phyloP scores from a whole-genome alignment of 1,140 invertebrate genomes.

The Diorhabda elongata region DNA sequence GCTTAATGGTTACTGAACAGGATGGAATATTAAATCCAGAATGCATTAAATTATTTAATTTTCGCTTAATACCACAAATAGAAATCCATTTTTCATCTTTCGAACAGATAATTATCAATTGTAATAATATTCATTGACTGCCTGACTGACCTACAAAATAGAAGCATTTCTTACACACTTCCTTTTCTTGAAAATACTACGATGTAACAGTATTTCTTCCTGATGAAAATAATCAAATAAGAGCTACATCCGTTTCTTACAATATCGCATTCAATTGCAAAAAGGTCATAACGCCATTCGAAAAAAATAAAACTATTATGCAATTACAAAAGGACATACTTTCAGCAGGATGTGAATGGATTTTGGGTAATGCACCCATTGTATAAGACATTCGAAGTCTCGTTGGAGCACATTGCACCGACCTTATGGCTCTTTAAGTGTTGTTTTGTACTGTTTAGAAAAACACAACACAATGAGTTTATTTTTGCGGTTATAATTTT shows the following conservation, averaged over 20 bases:
- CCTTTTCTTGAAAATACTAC: too few relatives aligned
- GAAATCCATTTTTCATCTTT: too few relatives aligned
- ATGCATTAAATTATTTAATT: too few relatives aligned
- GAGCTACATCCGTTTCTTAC: neutral
- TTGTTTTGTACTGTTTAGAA: constrained; percentile 18
- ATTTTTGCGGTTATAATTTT: constrained; percentile 21
- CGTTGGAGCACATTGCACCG: constrained; percentile 12
- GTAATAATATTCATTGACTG: too few relatives aligned
- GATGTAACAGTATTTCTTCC: neutral
- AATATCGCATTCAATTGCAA: neutral
- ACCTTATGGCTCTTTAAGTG: constrained; percentile 8
- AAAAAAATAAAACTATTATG: constrained; percentile 23
- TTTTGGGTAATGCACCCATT: constrained; percentile 21
- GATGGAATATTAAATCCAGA: too few relatives aligned
- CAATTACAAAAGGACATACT: constrained; percentile 17
- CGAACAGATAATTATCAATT: too few relatives aligned
- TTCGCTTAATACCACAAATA: too few relatives aligned
- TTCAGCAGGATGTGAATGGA: constrained; percentile 7
- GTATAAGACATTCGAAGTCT: constrained; percentile 22
- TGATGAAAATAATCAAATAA: neutral
- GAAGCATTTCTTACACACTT: too few relatives aligned
- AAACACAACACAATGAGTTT: constrained; percentile 18
- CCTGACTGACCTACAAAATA: too few relatives aligned
- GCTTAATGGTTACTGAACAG: too few relatives aligned
- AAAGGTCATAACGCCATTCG: neutral